Evolutionary conservation across 2,888 invertebrate genomes (phyloP), one percentile per base, ranked within the genome.

Genomic region (Sarcophaga subvicina): DNA sequence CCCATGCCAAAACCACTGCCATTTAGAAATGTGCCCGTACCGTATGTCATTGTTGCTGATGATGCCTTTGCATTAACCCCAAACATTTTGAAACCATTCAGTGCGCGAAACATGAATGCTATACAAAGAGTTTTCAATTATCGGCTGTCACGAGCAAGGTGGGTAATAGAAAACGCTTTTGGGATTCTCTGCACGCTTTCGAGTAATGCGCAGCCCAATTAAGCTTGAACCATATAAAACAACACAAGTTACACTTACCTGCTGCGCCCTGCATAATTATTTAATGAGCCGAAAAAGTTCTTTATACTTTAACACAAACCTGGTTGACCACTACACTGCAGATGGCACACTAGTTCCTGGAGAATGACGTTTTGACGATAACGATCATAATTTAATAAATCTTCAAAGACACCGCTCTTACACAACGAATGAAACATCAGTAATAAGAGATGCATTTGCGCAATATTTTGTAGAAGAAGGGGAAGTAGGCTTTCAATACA

Each of bases 71-170:
- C 79, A 10, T n/a, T 80, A 47, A 64, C 4, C 8, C 10, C 64
- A 4, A 66, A 71, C 54, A n/a, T 71, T 25, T 64, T 80, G 20
- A 80, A 71, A 62, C 78, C 78, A n/a, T 79, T 22, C 67, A 70
- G n/a, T 64, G 27, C 27, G 10, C 49, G 71, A 10, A 72, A 71
- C n/a, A 6, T 80, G 71, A 66, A 63, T 64, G 79, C 49, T n/a
- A 71, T 63, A 2, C 63, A 70, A 71, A 79, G 79, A 49, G n/a
- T 71, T 63, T 71, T 79, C 22, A 79, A 79, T 54, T 79, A 60
- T 37, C 77, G 67, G 4, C 27, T 77, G 14, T 77, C 66, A 4
- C 59, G 66, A 25, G 66, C 76, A 17, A 49, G 76, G 49, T 66
- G 64, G 66, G 66, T 76, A 49, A 76, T 66, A 64, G 66, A 76